Evolutionary conservation across 2,113 vertebrate genomes (phyloP), one percentile per base, ranked within the genome.

Genomic region (Chamaea fasciata): DNA sequence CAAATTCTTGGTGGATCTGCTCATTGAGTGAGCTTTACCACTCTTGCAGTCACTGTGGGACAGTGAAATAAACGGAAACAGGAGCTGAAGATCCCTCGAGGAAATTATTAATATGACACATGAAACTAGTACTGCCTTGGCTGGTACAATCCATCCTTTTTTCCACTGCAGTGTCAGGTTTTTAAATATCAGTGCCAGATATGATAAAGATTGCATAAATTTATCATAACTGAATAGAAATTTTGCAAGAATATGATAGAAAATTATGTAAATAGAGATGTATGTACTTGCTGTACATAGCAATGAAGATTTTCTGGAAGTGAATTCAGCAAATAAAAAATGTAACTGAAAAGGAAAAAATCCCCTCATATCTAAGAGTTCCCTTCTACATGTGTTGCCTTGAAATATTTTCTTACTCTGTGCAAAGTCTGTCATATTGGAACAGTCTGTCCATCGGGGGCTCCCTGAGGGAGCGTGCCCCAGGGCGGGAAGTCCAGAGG

Each of bases 281-380:
- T 37, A 33, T 42, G 55, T 24, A 67, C 94, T 95, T 90, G 35
- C 24, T 95, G 68, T 96, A 78, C 31, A 62, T 87, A 83, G 70
- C 31, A 83, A 31, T 64, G 42, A 35, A 30, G 20, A 67, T 70
- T 59, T 94, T 74, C 39, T 83, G 83, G 52, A 70, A 60, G 28
- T 86, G 15, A 88, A 85, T 42, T 85, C 71, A 83, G 30, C 35
- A 77, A 97, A 96, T 97, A 94, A 92, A 95, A 78, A 31, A 39
- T 24, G 22, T 37, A 44, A 90, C 26, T 35, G 50, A 56, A 89
- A 95, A 78, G 26, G 12, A 68, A 73, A 35, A 55, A 41, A 20
- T 20, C 3, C 9, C 9, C 4, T 84, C 15, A 21, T 10, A 27
- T 75, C 15, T 63, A 56, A 79, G 82, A 55, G 28, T 78, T 90